Conservation (phyloP, 2,113 vertebrate genomes). For the Chlamydotis undulata region DNA sequence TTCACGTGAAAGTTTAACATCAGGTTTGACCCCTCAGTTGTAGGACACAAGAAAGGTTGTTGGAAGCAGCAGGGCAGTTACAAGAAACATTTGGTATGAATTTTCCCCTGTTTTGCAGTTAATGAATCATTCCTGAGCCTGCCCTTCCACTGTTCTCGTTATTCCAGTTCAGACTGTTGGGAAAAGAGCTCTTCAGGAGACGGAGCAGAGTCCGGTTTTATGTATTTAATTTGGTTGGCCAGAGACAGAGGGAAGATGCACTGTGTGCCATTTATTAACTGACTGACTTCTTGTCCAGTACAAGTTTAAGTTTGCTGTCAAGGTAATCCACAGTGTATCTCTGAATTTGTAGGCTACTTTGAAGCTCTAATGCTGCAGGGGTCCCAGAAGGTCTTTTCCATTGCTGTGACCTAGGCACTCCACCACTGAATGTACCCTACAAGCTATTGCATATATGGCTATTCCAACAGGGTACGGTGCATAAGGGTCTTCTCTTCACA, state of each 20-base stretch:
- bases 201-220: not conserved
- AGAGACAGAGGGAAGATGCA: not conserved
- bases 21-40: conserved; percentile 21
- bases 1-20: conserved; percentile 12
- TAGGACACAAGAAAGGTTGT: conserved; percentile 1
- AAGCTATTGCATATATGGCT: not conserved
- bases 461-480: not conserved
- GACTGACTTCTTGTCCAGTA: not conserved
- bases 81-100: conserved; percentile 61
- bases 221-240: conserved; percentile 1
- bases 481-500: not conserved
- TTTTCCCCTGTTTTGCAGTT: conserved; percentile 59
- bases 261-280: not conserved
- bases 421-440: not conserved
- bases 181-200: conserved; percentile 17
- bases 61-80: conserved; percentile 37
- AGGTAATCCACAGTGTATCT: not conserved
- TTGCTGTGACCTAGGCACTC: not conserved
- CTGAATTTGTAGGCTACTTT: not conserved
- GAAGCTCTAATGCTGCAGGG: not conserved
- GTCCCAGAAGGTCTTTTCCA: not conserved
- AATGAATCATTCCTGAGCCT: conserved; percentile 60
- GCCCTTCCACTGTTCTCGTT: conserved; percentile 51
- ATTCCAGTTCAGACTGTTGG: conserved; percentile 16
- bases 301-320: not conserved